A percentile compares a stretch with the other conserved stretches of the same genome.
These are phyloP conservation scores for Seriola aureovittata DNA, from an alignment of 2,113 vertebrate genomes.

Conservation along the genomic window DNA sequence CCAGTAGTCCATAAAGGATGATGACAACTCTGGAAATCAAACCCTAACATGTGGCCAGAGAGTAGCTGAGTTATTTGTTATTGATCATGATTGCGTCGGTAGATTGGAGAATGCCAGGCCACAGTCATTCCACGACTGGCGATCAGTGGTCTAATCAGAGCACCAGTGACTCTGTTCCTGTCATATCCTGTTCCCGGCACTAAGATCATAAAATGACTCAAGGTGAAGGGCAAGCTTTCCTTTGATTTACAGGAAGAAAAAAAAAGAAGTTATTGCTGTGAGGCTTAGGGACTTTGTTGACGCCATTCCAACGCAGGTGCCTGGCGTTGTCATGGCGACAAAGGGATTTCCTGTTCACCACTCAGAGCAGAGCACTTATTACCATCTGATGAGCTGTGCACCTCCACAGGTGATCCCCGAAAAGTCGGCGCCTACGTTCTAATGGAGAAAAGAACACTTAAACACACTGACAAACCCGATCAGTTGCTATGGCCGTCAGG, in stretches of 20 bases:
- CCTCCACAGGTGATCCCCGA: constrained; percentile 66
- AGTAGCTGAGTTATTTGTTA: neutral
- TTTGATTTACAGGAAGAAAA: constrained; percentile 34
- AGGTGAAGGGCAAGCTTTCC: constrained; percentile 39
- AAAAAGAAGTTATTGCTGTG: constrained; percentile 61
- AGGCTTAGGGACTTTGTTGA: constrained; percentile 69
- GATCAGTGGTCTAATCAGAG: constrained; percentile 17
- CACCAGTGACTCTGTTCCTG: constrained; percentile 1
- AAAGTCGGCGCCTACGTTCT: constrained; percentile 35
- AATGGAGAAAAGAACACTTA: neutral
- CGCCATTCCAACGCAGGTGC: constrained; percentile 73
- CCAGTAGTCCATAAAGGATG: neutral
- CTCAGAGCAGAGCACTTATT: constrained; percentile 23
- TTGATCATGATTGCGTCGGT: neutral
- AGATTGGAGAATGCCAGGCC: neutral
- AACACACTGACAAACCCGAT: neutral
- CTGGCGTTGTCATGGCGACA: constrained; percentile 63
- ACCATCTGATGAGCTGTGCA: constrained; percentile 27
- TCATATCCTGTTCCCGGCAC: constrained; percentile 58
- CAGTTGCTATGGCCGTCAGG: constrained; percentile 1
- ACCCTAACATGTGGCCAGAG: neutral
- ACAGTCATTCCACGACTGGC: neutral
- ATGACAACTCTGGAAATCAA: neutral
- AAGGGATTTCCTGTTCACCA: constrained; percentile 72
- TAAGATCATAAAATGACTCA: constrained; percentile 53